Percentiles rank a stretch among this genome's conserved stretches.
Conservation (phyloP, 2,888 invertebrate species). For the Eudemis profundana region DNA sequence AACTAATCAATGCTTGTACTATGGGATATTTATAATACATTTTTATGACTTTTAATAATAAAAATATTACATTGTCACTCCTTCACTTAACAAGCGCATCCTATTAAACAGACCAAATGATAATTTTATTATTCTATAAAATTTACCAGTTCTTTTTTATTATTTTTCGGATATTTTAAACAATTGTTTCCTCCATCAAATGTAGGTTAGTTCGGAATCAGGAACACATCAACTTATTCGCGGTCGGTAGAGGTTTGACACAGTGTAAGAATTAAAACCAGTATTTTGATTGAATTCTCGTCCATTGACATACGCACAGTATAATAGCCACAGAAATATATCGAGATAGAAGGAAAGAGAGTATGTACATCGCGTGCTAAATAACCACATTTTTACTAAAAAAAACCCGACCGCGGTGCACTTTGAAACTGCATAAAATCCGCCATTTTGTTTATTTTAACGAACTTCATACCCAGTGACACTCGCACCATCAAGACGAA, state of each 20-base stretch:
- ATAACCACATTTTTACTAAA: no score
- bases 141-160: background rate
- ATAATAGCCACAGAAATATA: no score
- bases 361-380: no score
- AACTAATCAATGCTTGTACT: no score
- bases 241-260: background rate
- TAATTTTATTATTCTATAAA: background rate
- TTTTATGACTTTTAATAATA: background rate
- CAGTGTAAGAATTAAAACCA: background rate
- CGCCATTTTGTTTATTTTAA: no score
- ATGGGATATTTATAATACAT: no score
- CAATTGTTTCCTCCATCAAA: constrained; percentile 14
- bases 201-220: constrained; percentile 4
- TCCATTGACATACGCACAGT: no score
- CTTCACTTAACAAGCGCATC: background rate
- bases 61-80: background rate
- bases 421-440: no score
- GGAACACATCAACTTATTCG: constrained; percentile 7
- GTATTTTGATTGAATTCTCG: constrained; percentile 12
- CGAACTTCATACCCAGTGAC: no score
- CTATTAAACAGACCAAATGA: background rate
- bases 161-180: background rate
- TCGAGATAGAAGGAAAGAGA: no score
- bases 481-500: no score
- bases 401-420: no score